Base-by-base conservation (phyloP, 1,140 invertebrate species). In the Hypothenemus hampei region DNA sequence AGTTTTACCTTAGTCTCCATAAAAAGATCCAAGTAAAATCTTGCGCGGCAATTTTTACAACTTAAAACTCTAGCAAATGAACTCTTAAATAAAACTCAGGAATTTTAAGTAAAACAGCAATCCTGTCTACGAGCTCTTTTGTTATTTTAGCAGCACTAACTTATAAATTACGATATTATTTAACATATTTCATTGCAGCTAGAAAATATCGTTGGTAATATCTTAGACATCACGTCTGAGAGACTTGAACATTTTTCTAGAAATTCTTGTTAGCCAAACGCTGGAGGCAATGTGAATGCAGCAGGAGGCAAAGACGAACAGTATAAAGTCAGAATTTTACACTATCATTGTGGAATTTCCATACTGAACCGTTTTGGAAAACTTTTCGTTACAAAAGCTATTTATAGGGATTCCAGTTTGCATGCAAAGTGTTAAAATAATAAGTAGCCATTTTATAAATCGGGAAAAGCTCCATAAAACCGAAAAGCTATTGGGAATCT, bases 261-360 rank as follows among this genome's bases (percentile, higher is more conserved):
- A 36, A 53, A 53, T 53, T 53, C 40, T 31, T 53, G 40, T 53
- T 53, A 53, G 40, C 39, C 43, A 44, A 53, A 53, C 40, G 39
- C 50, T 41, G 11, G 26, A 10, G 50, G 40, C 50, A 10, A 35
- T 53, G 29, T 44, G 40, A n/a, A 53, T 53, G 48, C 48, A 36
- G 48, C 29, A 41, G 35, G 39, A 53, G 39, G 41, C 29, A 53
- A 53, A 43, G 50, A 53, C 50, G 43, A 44, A 53, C 39, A 53
- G 50, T 36, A 53, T 53, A 53, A 53, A 53, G 50, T 53, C 36
- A 53, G 40, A 53, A 53, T 53, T 53, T 53, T 53, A 53, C 50
- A 53, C 40, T 53, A 53, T 53, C 39, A 53, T 26, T 29, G 33
- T 36, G 40, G 39, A 53, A 53, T 53, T 53, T 44, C 40, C 50